Percentiles rank a stretch among this genome's conserved stretches.
These are phyloP conservation scores for Marronus borbonicus DNA, from an alignment of 2,888 invertebrate genomes.

Conservation along the genomic window DNA sequence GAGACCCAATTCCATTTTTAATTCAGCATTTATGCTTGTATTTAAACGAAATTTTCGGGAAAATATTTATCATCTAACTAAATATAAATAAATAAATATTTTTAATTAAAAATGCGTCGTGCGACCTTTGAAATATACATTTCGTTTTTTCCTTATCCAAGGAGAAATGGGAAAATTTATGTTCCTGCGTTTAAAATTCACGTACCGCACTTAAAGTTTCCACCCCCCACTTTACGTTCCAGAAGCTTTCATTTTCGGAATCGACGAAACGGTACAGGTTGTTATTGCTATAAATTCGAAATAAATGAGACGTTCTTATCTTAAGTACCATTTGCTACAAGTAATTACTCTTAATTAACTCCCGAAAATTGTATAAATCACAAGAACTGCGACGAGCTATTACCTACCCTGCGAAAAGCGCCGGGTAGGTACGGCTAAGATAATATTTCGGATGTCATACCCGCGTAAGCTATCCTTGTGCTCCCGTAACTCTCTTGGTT, in stretches of 20 bases:
- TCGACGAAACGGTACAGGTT: slow-evolving; percentile 48
- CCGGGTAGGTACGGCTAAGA: slow-evolving; percentile 22
- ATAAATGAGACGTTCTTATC: slow-evolving; percentile 56
- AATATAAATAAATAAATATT: slow-evolving; percentile 1
- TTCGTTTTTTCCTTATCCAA: not conserved
- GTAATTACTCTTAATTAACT: slow-evolving; percentile 62
- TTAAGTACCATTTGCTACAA: slow-evolving; percentile 55
- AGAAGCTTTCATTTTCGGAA: not conserved
- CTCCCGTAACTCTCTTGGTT: not conserved
- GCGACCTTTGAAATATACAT: not conserved
- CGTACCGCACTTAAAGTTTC: slow-evolving; percentile 11
- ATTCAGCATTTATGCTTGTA: not conserved
- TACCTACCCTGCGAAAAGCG: slow-evolving; percentile 4
- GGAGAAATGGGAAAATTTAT: not conserved
- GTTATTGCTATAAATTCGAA: slow-evolving; percentile 56
- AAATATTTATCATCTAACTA: not conserved
- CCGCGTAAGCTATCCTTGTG: not conserved
- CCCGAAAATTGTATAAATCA: slow-evolving; percentile 62
- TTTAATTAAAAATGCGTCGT: not conserved
- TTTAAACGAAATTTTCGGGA: not conserved
- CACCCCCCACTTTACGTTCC: not conserved
- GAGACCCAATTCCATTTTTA: not conserved
- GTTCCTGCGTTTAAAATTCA: not conserved
- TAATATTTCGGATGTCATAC: slow-evolving; percentile 37
- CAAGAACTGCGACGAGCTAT: slow-evolving; percentile 43